These are phyloP conservation scores for Nothobranchius kuhntae DNA, from an alignment of 2,113 vertebrate genomes.

Conservation along the genomic window DNA sequence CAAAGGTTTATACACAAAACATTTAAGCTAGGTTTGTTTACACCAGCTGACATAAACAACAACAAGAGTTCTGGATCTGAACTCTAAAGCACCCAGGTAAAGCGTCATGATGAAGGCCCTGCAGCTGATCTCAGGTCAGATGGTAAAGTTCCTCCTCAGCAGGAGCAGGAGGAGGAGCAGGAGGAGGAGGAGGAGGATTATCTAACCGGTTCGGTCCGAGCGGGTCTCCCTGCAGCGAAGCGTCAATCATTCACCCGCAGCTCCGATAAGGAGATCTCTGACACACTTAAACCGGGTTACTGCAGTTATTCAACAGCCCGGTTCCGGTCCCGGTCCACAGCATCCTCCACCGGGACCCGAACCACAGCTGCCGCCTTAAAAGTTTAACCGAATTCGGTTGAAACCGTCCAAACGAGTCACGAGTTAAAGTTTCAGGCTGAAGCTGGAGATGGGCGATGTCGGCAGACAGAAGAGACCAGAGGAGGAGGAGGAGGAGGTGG, in stretches of 20 bases:
- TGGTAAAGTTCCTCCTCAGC: too few species aligned
- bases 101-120: too few species aligned
- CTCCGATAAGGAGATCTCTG: constrained; percentile 28
- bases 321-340: not conserved
- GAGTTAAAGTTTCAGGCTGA: constrained; percentile 12
- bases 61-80: too few species aligned
- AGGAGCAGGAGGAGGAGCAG: too few species aligned
- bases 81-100: too few species aligned
- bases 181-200: too few species aligned
- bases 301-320: not conserved
- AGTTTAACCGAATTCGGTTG: not conserved
- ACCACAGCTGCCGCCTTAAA: not conserved
- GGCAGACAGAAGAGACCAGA: constrained; percentile 35
- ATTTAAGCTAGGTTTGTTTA: too few species aligned
- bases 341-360: not conserved
- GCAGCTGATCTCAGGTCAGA: too few species aligned
- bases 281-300: constrained; percentile 14
- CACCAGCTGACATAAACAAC: too few species aligned
- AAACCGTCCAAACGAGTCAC: fast-evolving
- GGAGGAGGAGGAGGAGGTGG: constrained; percentile 14
- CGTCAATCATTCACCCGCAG: constrained; percentile 54
- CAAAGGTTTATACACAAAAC: too few species aligned
- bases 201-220: too few species aligned
- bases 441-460: constrained; percentile 43
- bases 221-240: constrained; percentile 55